Evolutionary conservation across 1,140 invertebrate species (phyloP).

Genomic region (Rhopalosiphum maidis): DNA sequence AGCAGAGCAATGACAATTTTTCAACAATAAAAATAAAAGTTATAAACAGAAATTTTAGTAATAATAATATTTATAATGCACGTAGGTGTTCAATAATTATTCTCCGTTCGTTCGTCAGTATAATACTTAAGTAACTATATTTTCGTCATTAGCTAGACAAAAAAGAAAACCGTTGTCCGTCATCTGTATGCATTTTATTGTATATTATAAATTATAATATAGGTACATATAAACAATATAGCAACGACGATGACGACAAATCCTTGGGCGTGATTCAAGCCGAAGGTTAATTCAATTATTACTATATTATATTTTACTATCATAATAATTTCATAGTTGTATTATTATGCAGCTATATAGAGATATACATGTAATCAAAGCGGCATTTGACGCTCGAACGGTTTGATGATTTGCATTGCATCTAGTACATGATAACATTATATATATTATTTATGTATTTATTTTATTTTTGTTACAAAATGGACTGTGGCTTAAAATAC

Average conservation of each 20-base stretch:
- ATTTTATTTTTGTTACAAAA: no score
- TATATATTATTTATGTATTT: no score
- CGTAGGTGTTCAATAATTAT: background rate
- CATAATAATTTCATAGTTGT: background rate
- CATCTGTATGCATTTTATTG: background rate
- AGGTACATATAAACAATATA: background rate
- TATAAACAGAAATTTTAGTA: background rate
- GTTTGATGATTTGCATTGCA: background rate
- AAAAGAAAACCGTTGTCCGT: background rate
- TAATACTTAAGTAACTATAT: background rate
- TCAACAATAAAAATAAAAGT: background rate
- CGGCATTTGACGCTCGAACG: background rate
- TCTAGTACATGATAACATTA: background rate
- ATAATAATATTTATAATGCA: background rate
- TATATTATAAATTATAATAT: background rate
- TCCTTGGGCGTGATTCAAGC: background rate
- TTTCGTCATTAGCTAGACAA: background rate
- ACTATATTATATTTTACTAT: constrained; percentile 17
- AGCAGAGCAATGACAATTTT: background rate
- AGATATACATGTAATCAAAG: background rate
- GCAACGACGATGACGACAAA: background rate
- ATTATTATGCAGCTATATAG: background rate
- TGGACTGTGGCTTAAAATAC: no score
- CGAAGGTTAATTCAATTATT: constrained; percentile 44
- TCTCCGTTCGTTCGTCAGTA: background rate